These are phyloP conservation scores for Nymphicus hollandicus DNA, from an alignment of 2,113 vertebrate species.

Conservation along the genomic window DNA sequence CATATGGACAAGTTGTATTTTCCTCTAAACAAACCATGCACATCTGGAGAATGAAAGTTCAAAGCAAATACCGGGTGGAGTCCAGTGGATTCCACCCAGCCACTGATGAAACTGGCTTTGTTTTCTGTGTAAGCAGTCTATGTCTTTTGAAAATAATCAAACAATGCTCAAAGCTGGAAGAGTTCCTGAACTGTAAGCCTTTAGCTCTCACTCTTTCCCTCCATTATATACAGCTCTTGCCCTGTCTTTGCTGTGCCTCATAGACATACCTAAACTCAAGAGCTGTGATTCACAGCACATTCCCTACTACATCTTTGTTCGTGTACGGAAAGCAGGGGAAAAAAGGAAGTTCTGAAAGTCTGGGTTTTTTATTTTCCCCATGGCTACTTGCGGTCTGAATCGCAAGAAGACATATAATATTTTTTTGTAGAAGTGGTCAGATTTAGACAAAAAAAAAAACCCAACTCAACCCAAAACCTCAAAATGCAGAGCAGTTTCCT, in stretches of 20 bases:
- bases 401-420: neutral
- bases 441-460: fast-evolving
- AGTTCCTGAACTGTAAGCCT: neutral
- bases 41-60: neutral
- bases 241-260: neutral
- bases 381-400: neutral
- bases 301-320: neutral
- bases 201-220: neutral
- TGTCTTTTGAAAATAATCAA: neutral
- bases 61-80: neutral
- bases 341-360: neutral
- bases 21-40: neutral
- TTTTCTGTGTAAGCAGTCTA: neutral
- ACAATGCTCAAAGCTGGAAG: neutral
- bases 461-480: neutral
- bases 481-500: neutral
- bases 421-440: neutral
- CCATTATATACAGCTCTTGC: neutral
- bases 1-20: neutral
- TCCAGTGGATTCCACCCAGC: neutral
- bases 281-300: neutral
- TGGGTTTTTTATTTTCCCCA: neutral
- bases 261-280: neutral
- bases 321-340: neutral
- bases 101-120: neutral